Conservation (phyloP, 2,888 invertebrate species). For the Lepidocyrtinus sp. region DNA sequence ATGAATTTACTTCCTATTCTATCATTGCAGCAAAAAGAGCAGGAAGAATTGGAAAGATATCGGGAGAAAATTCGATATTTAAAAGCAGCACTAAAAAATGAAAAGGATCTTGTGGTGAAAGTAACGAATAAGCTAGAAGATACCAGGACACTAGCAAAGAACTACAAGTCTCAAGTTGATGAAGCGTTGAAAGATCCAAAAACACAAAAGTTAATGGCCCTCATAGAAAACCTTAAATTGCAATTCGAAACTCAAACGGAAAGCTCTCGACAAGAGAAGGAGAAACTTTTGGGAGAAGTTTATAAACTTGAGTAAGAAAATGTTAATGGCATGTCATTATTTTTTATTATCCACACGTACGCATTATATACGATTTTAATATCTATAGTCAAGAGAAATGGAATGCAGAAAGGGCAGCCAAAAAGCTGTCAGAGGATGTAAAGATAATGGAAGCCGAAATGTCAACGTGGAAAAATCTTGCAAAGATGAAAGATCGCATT, state of each 20-base stretch:
- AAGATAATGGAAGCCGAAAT: slow-evolving; percentile 39
- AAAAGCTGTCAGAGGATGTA: slow-evolving; percentile 36
- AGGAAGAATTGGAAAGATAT: slow-evolving; percentile 36
- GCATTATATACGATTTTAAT: slow-evolving; percentile 15
- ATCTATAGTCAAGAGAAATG: slow-evolving; percentile 37
- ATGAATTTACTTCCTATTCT: too few species aligned
- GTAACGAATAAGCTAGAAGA: slow-evolving; percentile 44
- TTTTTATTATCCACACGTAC: too few species aligned
- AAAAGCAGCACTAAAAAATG: slow-evolving; percentile 43
- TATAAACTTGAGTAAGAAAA: slow-evolving; percentile 22
- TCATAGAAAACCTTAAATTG: slow-evolving; percentile 38
- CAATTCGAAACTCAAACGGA: slow-evolving; percentile 34
- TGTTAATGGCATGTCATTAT: too few species aligned
- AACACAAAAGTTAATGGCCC: slow-evolving; percentile 16
- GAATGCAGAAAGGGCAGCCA: slow-evolving; percentile 34
- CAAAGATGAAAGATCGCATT: slow-evolving; percentile 54
- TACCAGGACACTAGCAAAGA: slow-evolving; percentile 29
- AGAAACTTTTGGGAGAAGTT: slow-evolving; percentile 25
- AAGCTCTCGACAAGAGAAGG: slow-evolving; percentile 16
- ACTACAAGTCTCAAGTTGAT: slow-evolving; percentile 45
- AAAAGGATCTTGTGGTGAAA: slow-evolving; percentile 42
- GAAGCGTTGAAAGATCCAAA: slow-evolving; percentile 35
- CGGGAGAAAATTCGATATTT: slow-evolving; percentile 43
- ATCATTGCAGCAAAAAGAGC: slow-evolving; percentile 32
- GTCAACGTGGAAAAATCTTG: slow-evolving; percentile 43